Base-by-base conservation (phyloP, 2,888 invertebrate species). In the Hypomecis atomaria region DNA sequence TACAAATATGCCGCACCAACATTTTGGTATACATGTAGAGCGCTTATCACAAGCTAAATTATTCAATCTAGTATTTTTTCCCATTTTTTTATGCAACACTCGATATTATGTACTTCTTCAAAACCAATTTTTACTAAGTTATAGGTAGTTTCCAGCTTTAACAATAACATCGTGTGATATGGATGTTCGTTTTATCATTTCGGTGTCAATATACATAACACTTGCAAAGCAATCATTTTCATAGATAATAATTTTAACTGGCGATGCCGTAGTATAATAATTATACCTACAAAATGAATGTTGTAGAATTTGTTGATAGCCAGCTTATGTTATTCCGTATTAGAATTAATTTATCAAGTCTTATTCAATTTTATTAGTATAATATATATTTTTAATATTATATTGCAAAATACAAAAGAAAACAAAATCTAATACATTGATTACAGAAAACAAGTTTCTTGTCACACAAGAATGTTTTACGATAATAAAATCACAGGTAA, bases 401-500 rank as follows among this genome's bases (percentile, higher is more conserved):
- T 69, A 72, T 64, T 62, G 72, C 67, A 73, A 76, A 73, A 64
- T 67, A 66, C 57, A 75, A 71, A 71, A 65, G 34, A 73, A 73
- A 73, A 62, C 75, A 69, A 74, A 71, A 71, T 69, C 69, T 76
- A 78, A 74, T 77, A 82, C 78, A 80, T 81, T 74, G 74, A 72
- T 79, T 69, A 75, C 71, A 71, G 76, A 74, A 79, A 71, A 74
- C 74, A 67, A 72, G 67, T 68, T 74, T 86, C 91, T 91, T 92
- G 91, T 92, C 81, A 87, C 79, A 92, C 91, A 92, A 92, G 91
- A 89, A 78, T 79, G 70, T 82, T 83, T 83, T 82, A 87, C 78
- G 81, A 83, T 83, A 85, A 68, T 72, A 55, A 72, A 91, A 92
- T 91, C 91, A 91, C 91, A 91, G 89, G 87, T 90, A 88, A 85